Evolutionary conservation across 2,113 vertebrate genomes (phyloP), one percentile per base, ranked within the genome.

Genomic region (Felis chaus): DNA sequence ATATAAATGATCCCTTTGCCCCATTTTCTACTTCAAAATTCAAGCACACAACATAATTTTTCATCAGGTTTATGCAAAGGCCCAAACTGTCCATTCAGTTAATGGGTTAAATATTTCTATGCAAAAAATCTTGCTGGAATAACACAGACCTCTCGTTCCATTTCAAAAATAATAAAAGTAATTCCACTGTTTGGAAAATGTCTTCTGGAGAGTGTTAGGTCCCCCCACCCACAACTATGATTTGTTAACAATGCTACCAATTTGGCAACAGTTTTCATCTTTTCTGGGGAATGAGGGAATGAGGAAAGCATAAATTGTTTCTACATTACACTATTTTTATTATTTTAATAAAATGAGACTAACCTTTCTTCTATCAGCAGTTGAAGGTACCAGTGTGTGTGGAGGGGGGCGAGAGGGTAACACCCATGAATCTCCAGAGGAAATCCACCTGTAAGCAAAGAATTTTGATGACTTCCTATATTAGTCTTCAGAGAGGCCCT

Each of bases 101-200:
- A 94, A 45, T 68, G 25, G 19, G 31, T 94, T 94, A 78, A 66
- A 14, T 94, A 41, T 53, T 90, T 80, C 48, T 76, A 53, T n/a
- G 69, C 14, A 71, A 48, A 74, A 82, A 41, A 11, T 45, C 69
- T 96, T 91, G 10, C 41, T 88, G 53, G 48, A 86, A 68, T 31
- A 82, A 36, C 41, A 25, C 18, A 74, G 18, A 89, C n/a, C 25
- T 83, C 90, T 63, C 53, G n/a, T 61, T 92, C 91, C 27, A 80
- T 82, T 86, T 88, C 63, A 12, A 94, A 97, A 90, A 89, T 65
- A 89, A 82, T 45, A 50, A 88, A 79, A 96, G 27, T 5, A 65
- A 84, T 74, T 80, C 21, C 33, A 66, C 15, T 87, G 4, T 36
- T 74, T 85, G 5, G 27, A 93, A 69, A 89, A 66, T 16, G 1